Base-by-base conservation (phyloP, 2,113 vertebrate genomes). In the Meleagris gallopavo region DNA sequence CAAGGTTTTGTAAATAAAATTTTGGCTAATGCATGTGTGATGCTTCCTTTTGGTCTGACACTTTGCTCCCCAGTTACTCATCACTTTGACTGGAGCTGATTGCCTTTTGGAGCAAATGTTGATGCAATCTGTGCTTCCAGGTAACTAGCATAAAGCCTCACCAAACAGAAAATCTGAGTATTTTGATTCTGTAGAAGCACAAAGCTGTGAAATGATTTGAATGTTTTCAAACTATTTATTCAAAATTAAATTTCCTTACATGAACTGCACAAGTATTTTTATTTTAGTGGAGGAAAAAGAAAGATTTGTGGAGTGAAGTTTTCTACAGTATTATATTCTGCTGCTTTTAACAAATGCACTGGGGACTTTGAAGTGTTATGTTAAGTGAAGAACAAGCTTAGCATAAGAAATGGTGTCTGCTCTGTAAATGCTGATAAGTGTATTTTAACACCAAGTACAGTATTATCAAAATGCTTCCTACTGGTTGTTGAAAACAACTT, bases 401-500 rank as follows among this genome's bases (percentile, higher is more conserved):
- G 16, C 43, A 18, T 71, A 46, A 93, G 65, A 87, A 86, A 61
- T 64, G 34, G 12, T 57, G 38, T 88, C 58, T 64, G 89, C 30
- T 66, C n/a, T 91, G 80, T 82, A 67, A 89, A 81, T 74, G 61
- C 40, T 77, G 78, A 77, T 69, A 48, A 27, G 29, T 79, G 27
- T 76, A 24, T 66, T 93, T 67, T 85, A 79, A 58, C 41, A 88
- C 60, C 13, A 64, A 71, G 45, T 60, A 45, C 54, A 12, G 65
- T 71, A 3, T 58, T 71, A 89, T 25, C 70, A 75, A 82, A 92
- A 79, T 1, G 10, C 24, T 86, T 94, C 29, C 22, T 67, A 67
- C 75, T 41, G 74, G 61, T 72, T 84, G 79, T 21, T 93, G 93
- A 93, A 93, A 95, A 83, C 46, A 81, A 83, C 61, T 89, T 95